Evolutionary conservation across 2,888 invertebrate genomes (phyloP), one percentile per base, ranked within the genome.

Genomic region (Aelia acuminata): DNA sequence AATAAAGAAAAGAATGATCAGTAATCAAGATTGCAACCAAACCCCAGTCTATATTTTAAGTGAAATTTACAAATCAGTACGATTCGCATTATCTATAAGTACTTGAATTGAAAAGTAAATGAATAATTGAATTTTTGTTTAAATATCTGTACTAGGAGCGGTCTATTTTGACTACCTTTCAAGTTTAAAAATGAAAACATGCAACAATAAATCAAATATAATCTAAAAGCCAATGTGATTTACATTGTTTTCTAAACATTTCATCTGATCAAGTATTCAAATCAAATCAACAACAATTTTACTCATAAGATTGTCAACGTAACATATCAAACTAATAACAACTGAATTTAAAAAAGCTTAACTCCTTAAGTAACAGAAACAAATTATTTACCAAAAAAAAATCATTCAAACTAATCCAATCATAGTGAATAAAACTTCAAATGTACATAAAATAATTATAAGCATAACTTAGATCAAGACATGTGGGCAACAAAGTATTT

Each of bases 201-300:
- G 63, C 63, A 70, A 31, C 35, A 70, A 70, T 35, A 2, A 57
- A 57, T 43, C 43, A 35, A 63, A 87, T 22, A 70, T 5, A 48
- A 63, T 26, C 63, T 20, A 22, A 35, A 39, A 13, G 47, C 63
- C 18, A 70, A 70, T 63, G 10, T 63, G 15, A 63, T 70, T 70
- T 70, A 70, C 63, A 31, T 70, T 35, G 31, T 70, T 70, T 70
- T 35, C 63, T 35, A n/a, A n/a, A n/a, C n/a, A n/a, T n/a, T n/a
- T 35, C 31, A 70, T 70, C 18, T 35, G 31, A 35, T 70, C 18
- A 70, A 70, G 63, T 22, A 39, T 57, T 86, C 39, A 50, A 86
- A 63, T 8, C 57, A 86, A 63, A 47, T 35, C 35, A 18, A 43
- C n/a, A 63, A 86, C 57, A 39, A 20, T 50, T 43, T 53, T 22